Base-by-base conservation (phyloP, 2,888 invertebrate species). In the Himalopsyche tibetana region DNA sequence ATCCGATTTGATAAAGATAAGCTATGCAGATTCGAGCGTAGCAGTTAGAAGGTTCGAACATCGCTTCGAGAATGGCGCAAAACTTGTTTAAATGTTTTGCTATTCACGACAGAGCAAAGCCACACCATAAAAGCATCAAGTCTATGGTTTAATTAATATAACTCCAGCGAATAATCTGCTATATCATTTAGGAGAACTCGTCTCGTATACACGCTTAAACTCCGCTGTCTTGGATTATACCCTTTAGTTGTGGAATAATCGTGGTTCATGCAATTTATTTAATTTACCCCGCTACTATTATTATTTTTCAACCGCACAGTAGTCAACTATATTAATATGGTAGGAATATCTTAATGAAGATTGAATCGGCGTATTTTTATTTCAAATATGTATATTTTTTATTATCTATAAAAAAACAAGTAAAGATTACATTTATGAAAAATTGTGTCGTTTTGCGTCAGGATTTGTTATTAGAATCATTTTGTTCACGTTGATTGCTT, bases 1-100 rank as follows among this genome's bases (percentile, higher is more conserved):
- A 63, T 63, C 9, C 63, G 28, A 63, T n/a, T 19, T 63, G 63
- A 63, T 63, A 63, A 63, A 63, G 63, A 63, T 63, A 63, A n/a
- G 63, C 19, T 28, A 63, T 63, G 63, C 63, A 63, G 63, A 63
- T 63, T n/a, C 63, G 9, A 63, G 19, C 8, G 28, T 28, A 19
- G 28, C 19, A 63, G 19, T 63, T 63, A 63, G 12, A 6, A 63
- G 12, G 63, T 63, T 63, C 63, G 9, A n/a, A 63, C n/a, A 63
- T 19, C 28, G 63, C 19, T 63, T 63, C 19, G 28, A n/a, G 63
- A 63, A n/a, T 63, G 28, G 28, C 19, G n/a, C 6, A 19, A 63
- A 63, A 63, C 63, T 63, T 63, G 63, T 63, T 63, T n/a, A 12
- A 63, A 63, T 63, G 19, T 63, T 63, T 63, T 63, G 19, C 19